phyloP scores from a whole-genome alignment of 2,113 vertebrate species.

The Chaetodon auriga region DNA sequence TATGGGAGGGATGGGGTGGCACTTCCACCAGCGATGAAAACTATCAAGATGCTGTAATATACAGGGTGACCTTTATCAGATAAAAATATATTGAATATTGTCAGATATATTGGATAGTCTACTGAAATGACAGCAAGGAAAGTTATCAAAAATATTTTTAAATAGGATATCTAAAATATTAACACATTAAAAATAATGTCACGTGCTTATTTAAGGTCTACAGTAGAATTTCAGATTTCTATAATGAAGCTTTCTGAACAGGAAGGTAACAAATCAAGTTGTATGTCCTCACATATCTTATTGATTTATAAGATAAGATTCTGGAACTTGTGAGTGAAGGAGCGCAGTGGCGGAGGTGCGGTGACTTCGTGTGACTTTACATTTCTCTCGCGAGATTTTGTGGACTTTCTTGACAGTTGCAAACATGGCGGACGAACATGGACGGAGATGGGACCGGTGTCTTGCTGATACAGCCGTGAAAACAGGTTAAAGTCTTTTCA shows the following conservation, averaged over 20 bases:
- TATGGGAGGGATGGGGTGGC: not conserved
- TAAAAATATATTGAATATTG: too few relatives aligned
- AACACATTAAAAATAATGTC: not conserved
- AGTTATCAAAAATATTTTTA: not conserved
- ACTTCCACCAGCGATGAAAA: not conserved
- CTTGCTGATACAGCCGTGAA: slow-evolving; percentile 91
- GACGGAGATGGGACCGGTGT: slow-evolving; percentile 94
- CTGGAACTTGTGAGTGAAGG: not conserved
- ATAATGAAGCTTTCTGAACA: not conserved
- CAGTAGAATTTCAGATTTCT: not conserved
- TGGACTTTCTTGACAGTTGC: not conserved
- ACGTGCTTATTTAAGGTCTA: not conserved
- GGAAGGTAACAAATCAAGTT: not conserved
- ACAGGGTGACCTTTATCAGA: not conserved
- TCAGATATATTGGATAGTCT: not conserved
- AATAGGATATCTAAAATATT: not conserved
- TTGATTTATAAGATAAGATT: not conserved
- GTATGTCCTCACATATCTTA: not conserved
- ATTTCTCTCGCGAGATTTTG: slow-evolving; percentile 70
- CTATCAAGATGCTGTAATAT: not conserved
- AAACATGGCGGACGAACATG: slow-evolving; percentile 90
- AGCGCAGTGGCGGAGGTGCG: not conserved
- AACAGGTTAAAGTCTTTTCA: slow-evolving; percentile 84
- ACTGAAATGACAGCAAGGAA: not conserved
- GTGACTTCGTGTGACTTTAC: not conserved